These are phyloP conservation scores for Trinorchestia longiramus DNA, from an alignment of 1,140 invertebrate species.

Conservation along the genomic window DNA sequence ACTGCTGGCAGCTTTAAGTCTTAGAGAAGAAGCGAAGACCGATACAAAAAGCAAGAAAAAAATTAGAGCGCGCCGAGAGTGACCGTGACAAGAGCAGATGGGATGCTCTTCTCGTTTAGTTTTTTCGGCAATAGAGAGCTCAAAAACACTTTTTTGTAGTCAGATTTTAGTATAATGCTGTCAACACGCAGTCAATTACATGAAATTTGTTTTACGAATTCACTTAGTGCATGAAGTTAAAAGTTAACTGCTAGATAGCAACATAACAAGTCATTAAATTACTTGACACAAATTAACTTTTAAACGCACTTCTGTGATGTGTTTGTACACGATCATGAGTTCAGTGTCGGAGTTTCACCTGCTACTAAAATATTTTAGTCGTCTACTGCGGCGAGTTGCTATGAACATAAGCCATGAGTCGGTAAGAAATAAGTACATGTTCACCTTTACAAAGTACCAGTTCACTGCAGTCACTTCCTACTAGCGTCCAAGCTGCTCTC, in stretches of 20 bases:
- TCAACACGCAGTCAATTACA: background rate
- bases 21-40: background rate
- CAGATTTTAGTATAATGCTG: background rate
- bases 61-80: background rate
- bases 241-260: background rate
- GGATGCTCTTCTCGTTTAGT: background rate
- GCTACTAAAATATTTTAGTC: background rate
- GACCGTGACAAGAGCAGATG: background rate
- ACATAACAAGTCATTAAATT: background rate
- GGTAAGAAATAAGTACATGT: background rate
- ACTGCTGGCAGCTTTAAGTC: background rate
- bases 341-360: background rate
- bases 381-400: background rate
- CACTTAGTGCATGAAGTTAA: background rate
- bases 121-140: background rate
- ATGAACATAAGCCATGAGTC: background rate
- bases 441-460: background rate
- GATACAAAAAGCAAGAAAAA: background rate
- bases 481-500: background rate
- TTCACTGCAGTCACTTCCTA: background rate
- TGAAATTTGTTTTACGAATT: background rate
- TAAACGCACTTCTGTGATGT: background rate
- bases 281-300: background rate
- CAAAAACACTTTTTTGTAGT: background rate
- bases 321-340: background rate